These are phyloP conservation scores for Equus przewalskii DNA, from an alignment of 2,113 vertebrate genomes.

Conservation along the genomic window DNA sequence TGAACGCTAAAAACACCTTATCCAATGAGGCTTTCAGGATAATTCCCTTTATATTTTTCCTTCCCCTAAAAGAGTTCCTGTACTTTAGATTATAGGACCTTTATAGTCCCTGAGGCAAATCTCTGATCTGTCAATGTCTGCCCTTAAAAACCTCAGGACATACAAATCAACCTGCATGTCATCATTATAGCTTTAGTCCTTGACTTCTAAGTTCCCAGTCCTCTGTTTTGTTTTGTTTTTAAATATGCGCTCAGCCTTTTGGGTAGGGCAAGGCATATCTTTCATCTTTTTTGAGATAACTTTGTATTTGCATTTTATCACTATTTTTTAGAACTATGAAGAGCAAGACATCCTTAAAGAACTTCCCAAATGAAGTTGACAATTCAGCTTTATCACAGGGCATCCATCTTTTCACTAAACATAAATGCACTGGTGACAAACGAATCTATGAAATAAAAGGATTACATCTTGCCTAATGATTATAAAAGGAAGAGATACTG, in stretches of 20 bases:
- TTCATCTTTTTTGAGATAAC: not conserved
- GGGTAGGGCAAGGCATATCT: not conserved
- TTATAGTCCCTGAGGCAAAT: not conserved
- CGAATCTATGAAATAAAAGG: not conserved
- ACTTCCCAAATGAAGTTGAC: not conserved
- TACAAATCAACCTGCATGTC: constrained; percentile 55
- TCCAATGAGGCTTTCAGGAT: not conserved
- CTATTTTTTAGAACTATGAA: not conserved
- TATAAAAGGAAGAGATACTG: not conserved
- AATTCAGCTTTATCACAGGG: not conserved
- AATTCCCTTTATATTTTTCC: not conserved
- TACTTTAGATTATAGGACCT: constrained; percentile 16
- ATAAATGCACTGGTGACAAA: not conserved
- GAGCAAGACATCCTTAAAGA: not conserved
- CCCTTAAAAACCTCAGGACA: constrained; percentile 37
- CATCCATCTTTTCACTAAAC: not conserved
- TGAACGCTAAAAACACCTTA: constrained; percentile 57
- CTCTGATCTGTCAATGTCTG: constrained; percentile 30
- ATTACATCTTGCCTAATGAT: not conserved
- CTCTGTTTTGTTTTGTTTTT: not conserved
- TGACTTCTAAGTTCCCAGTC: constrained; percentile 62
- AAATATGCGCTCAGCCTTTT: not conserved
- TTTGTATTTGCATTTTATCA: constrained; percentile 4
- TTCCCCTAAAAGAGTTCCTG: not conserved
- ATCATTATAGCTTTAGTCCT: constrained; percentile 40